Base-by-base conservation (phyloP, 2,113 vertebrate species). In the Tragelaphus buxtoni region DNA sequence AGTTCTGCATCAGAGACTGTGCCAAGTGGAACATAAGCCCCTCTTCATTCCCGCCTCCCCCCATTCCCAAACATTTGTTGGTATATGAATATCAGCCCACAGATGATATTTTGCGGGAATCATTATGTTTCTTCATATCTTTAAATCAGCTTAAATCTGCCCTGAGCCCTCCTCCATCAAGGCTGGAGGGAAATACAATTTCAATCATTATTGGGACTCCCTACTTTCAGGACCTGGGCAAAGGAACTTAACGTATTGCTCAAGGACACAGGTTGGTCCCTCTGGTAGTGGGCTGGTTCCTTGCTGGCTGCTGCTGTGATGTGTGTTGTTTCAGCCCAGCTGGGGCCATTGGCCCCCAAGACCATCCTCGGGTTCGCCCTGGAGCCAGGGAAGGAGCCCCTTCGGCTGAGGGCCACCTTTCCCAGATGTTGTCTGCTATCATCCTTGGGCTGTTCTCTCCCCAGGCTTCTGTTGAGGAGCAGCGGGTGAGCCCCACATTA, bases 101-200 rank as follows among this genome's bases (percentile, higher is more conserved):
- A 74, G 76, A 93, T 58, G 18, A 47, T 91, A 39, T 85, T 86
- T 91, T 88, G 42, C 28, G 93, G 80, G 63, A 79, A 45, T 60
- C 47, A 13, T 49, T 87, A 58, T 24, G 32, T 77, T 58, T 93
- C 77, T 56, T 91, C 12, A 4, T 80, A 32, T 61, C 17, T 90
- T 90, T 84, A 90, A 89, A 63, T 51, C 51, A 77, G 13, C 58
- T 89, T 76, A 89, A 49, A 87, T 69, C 10, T 91, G 9, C 2
- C 28, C 28, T 61, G 74, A 56, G 14, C 63, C 22, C 47, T 12
- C 20, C 35, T 87, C 35, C 30, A 55, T 76, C 22, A 82, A 87
- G 60, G 20, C 12, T 79, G 20, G 53, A 8, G 22, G 49, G 32
- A 85, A 89, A 85, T 1, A 3, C 4, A 85, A 90, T 85, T 84